A percentile compares a stretch with the other conserved stretches of the same genome.
Conservation (phyloP, 2,888 invertebrate species). For the Deilephila elpenor region DNA sequence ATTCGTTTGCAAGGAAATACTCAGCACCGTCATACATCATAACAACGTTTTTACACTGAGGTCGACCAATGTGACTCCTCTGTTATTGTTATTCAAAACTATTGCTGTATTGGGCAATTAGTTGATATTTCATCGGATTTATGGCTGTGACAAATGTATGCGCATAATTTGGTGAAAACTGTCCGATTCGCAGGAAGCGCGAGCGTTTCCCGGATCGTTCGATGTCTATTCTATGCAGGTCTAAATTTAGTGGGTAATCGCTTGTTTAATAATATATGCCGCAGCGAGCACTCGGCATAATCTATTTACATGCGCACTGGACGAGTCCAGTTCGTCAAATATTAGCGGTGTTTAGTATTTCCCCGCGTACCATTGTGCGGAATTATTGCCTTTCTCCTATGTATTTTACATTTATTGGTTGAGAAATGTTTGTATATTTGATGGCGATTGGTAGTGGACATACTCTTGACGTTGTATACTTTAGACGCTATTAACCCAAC, state of each 20-base stretch:
- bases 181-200: conserved; percentile 64
- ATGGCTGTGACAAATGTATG: conserved; percentile 59
- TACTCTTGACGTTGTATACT: not conserved
- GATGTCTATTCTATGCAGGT: conserved; percentile 62
- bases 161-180: conserved; percentile 71
- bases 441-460: not conserved
- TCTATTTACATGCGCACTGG: conserved; percentile 58
- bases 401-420: not conserved
- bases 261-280: conserved; percentile 69
- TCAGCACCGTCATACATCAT: conserved; percentile 42
- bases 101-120: conserved; percentile 21
- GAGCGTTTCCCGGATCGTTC: conserved; percentile 56
- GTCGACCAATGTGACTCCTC: conserved; percentile 49
- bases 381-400: conserved; percentile 2
- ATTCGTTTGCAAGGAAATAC: conserved; percentile 49
- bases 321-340: conserved; percentile 40
- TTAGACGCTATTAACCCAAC: too few species aligned
- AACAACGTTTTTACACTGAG: conserved; percentile 42
- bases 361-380: conserved; percentile 1
- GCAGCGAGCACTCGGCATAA: conserved; percentile 53
- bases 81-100: conserved; percentile 35
- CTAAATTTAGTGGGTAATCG: conserved; percentile 73
- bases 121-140: conserved; percentile 37
- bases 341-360: conserved; percentile 12
- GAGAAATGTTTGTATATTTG: not conserved